Evolutionary conservation across 2,113 vertebrate species (phyloP).

Genomic region (Agelaius tricolor): DNA sequence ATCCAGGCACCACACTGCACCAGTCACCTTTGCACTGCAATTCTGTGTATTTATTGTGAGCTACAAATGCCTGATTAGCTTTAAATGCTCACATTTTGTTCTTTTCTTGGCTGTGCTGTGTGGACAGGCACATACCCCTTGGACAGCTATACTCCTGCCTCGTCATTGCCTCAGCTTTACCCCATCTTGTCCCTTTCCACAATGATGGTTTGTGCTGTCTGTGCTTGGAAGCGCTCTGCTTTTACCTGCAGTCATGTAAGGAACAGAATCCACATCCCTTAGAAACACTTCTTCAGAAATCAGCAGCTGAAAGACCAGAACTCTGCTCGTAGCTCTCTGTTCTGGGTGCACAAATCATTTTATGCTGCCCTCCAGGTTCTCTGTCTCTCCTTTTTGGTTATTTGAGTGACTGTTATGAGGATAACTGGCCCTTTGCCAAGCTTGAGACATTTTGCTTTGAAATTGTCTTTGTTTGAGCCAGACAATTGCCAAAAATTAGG

Average conservation of each 20-base stretch:
- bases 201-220: background rate
- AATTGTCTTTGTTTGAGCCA: background rate
- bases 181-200: background rate
- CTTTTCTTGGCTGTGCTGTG: background rate
- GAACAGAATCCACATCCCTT: background rate
- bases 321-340: rapidly evolving
- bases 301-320: background rate
- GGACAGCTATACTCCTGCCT: rapidly evolving
- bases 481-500: background rate
- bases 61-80: background rate
- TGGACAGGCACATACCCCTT: background rate
- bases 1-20: background rate
- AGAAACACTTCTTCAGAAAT: background rate
- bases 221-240: background rate
- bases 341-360: background rate
- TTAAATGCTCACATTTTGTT: background rate
- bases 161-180: background rate
- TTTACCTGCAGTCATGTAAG: background rate
- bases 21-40: background rate
- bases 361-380: background rate
- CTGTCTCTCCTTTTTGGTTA: background rate
- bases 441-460: background rate
- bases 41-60: background rate
- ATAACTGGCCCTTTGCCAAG: background rate
- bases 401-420: background rate